Base-by-base conservation (phyloP, 92 coral and sea anemone genomes). In the Galaxea fascicularis region DNA sequence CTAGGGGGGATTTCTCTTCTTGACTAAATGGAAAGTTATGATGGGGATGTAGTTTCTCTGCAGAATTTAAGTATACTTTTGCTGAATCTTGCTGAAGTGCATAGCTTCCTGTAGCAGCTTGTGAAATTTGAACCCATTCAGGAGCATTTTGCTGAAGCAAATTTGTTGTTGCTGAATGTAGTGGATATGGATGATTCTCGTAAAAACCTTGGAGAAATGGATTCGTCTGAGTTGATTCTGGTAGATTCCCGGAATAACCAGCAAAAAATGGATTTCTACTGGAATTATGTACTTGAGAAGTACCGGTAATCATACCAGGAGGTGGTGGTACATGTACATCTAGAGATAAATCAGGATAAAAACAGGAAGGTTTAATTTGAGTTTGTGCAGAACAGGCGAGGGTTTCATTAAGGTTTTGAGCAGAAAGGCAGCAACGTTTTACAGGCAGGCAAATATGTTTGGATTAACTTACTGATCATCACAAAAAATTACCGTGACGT, bases 11-110 rank as follows among this genome's bases (percentile, higher is more conserved):
- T 45, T 73, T 35, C 45, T 73, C 80, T 22, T 59, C 39, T 35
- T 76, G 69, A n/a, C 80, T 68, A 76, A 58, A 76, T 76, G 65
- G 80, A 11, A 75, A 66, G 29, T 47, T 75, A 22, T 0, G 0
- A 15, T 49, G 60, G 27, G 77, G 17, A 9, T 47, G 77, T 31
- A 51, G 53, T 1, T 10, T 54, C 22, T 22, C 8, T 18, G 46
- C 8, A 52, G 47, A 54, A 9, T 74, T 25, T 17, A 3, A 26
- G 27, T n/a, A 14, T 17, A 18, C 28, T 13, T n/a, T 14, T 65
- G 41, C 15, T 27, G 0, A 27, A 65, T 65, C 44, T 9, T 28
- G 71, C 12, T 13, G 71, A 14, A 14, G 0, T 56, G 62, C 6
- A 16, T 14, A 0, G 8, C 17, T 56, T 1, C 21, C 62, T 10